These are phyloP conservation scores for Corythornis leucogaster DNA, from an alignment of 2,797 vertebrate species.

Conservation along the genomic window DNA sequence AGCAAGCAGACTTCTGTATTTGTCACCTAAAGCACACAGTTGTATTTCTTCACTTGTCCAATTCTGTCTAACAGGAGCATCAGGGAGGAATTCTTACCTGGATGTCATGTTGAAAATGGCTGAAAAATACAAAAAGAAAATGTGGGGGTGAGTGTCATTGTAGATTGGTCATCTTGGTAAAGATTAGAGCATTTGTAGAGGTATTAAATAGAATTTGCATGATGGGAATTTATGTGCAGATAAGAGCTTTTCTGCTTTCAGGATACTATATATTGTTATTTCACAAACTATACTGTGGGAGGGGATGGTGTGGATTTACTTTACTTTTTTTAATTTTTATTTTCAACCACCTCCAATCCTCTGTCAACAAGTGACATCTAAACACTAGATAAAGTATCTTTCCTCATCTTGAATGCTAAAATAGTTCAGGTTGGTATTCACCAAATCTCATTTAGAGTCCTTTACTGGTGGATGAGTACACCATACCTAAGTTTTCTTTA, in stretches of 20 bases:
- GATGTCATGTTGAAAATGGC: constrained; percentile 93
- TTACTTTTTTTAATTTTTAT: neutral
- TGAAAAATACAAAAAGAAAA: constrained; percentile 98
- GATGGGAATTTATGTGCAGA: neutral
- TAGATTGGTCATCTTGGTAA: neutral
- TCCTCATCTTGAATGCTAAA: neutral
- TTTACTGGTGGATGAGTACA: neutral
- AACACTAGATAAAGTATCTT: neutral
- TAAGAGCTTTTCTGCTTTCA: neutral
- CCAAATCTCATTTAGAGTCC: neutral
- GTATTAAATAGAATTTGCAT: neutral
- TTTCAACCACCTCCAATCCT: neutral
- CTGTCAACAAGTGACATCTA: neutral
- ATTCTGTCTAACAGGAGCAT: constrained; percentile 82
- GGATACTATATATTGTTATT: neutral
- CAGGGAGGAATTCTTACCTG: constrained; percentile 92
- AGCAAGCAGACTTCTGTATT: neutral
- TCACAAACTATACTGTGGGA: neutral
- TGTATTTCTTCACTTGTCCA: neutral
- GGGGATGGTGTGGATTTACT: neutral
- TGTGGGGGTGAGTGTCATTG: constrained; percentile 91
- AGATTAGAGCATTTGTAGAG: neutral
- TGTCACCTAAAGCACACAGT: neutral
- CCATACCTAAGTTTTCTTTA: too few relatives aligned
- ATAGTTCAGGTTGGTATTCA: neutral